Base-by-base conservation (phyloP, 2,888 invertebrate genomes). In the Crossocerus cetratus region DNA sequence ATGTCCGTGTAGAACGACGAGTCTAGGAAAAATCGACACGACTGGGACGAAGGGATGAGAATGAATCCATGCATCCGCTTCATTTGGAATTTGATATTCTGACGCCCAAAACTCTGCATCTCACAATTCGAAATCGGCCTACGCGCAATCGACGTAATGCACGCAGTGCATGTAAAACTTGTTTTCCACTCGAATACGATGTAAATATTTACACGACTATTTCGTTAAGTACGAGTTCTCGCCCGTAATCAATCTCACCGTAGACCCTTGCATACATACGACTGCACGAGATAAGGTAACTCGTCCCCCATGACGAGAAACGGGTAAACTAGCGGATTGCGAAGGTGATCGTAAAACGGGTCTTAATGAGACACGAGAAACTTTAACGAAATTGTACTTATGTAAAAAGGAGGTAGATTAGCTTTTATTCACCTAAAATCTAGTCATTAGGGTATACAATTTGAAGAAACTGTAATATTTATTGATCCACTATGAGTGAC, bases 381-480 rank as follows among this genome's bases (percentile, higher is more conserved):
- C 62, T 71, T 72, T 65, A 64, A 65, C 69, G 56, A 73, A 72
- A 71, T 22, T 84, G 84, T 85, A 85, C 66, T 83, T 85, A 84
- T 85, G 84, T 85, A 85, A 79, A 85, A 83, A 81, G 71, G 74
- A 83, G 77, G 63, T 59, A 45, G 58, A 65, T 70, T 68, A 69
- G 54, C 67, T 69, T 54, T 70, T 66, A 72, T 43, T 65, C 65
- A 69, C 64, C 75, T 72, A 76, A 80, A 80, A 62, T 80, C 69
- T 83, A 83, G 72, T 70, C 74, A 73, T 54, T 70, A 62, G 49
- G 73, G 59, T 53, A 71, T 74, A 74, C 42, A 57, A 32, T 74
- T 32, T 80, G 74, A 71, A 68, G 73, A 32, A 73, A 74, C n/a
- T 67, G 61, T 62, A 69, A 73, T 55, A 78, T 69, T 78, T 81